A percentile compares a stretch with the other conserved stretches of the same genome.
Conservation (phyloP, 2,888 invertebrate species). For the Acrobasis consociella region DNA sequence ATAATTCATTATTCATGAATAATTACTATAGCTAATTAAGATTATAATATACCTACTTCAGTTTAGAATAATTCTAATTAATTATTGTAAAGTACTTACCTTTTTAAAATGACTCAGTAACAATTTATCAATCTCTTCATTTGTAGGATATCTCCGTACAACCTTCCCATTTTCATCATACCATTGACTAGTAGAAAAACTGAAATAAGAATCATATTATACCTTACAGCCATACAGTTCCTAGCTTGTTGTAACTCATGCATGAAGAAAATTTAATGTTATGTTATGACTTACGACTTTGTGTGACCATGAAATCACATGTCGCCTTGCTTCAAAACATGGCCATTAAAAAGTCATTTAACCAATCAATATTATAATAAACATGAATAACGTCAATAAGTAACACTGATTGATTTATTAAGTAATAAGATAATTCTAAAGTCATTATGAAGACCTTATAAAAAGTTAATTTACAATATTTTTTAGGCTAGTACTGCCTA, state of each 20-base stretch:
- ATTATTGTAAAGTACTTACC: conserved; percentile 44
- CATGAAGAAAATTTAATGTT: neutral
- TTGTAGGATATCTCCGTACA: conserved; percentile 80
- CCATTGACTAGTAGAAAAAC: conserved; percentile 92
- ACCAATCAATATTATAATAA: conserved; percentile 7
- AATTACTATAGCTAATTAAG: no score
- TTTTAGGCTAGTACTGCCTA: no score
- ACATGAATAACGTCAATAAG: neutral
- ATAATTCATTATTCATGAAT: no score
- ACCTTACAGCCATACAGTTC: neutral
- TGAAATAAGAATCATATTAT: conserved; percentile 46
- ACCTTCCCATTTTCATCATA: conserved; percentile 90
- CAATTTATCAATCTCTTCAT: conserved; percentile 76
- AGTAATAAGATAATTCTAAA: conserved; percentile 7
- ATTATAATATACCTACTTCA: no score
- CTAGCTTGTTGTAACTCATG: neutral
- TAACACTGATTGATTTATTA: conserved; percentile 2
- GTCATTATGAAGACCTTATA: no score
- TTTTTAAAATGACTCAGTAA: conserved; percentile 68
- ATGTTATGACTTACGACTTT: neutral
- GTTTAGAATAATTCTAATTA: no score
- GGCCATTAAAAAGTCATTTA: conserved; percentile 23
- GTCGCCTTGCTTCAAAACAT: neutral
- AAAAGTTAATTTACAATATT: no score
- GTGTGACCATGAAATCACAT: neutral